A percentile compares a stretch with the other conserved stretches of the same genome.
Evolutionary conservation across 2,888 invertebrate species (phyloP).

Genomic region (Gryllus longicercus): DNA sequence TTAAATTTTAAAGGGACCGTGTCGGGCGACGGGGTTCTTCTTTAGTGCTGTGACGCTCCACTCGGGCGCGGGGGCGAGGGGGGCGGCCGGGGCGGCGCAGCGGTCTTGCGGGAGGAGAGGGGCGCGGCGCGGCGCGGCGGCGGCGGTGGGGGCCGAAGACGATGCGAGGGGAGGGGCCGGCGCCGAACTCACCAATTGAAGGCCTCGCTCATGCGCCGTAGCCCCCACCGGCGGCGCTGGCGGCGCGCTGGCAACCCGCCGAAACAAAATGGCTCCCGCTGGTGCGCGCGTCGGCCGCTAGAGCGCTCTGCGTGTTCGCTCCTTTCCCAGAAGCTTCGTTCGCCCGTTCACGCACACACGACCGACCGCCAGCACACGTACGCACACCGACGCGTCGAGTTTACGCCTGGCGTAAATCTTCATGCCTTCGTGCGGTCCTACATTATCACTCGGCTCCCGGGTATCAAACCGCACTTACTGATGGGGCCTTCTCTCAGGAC

Average conservation of each 20-base stretch:
- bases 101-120: neutral
- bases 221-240: conserved; percentile 31
- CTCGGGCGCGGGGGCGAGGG: neutral
- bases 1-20: conserved; percentile 12
- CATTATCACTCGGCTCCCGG: conserved; percentile 8
- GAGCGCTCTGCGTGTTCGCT: conserved; percentile 47
- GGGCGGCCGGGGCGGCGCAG: neutral
- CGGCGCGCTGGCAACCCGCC: conserved; percentile 50
- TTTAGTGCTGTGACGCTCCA: neutral
- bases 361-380: neutral
- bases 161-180: conserved; percentile 11
- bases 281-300: conserved; percentile 43
- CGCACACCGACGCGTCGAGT: neutral
- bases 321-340: neutral
- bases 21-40: neutral
- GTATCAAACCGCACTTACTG: conserved; percentile 17
- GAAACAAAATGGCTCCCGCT: conserved; percentile 58
- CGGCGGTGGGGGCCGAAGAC: conserved; percentile 18
- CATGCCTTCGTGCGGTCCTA: neutral
- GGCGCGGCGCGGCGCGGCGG: neutral
- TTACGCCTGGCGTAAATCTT: neutral
- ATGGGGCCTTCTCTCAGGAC: neutral
- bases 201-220: conserved; percentile 22
- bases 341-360: conserved; percentile 17
- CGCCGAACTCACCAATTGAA: conserved; percentile 25